Base-by-base conservation (phyloP, 1,140 invertebrate species). In the Drosophila paulistorum region DNA sequence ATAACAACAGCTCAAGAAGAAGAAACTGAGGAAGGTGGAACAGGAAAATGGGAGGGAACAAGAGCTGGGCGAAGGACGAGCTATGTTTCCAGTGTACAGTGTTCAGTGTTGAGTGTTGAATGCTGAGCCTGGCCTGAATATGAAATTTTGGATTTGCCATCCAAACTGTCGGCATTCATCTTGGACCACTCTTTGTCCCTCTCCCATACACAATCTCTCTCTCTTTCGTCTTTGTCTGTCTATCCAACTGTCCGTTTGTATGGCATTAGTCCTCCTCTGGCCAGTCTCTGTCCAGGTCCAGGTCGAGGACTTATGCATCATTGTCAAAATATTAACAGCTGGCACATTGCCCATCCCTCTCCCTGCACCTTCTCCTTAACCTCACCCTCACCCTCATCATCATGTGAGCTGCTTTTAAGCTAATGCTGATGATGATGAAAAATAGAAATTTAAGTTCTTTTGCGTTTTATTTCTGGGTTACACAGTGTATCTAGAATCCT, bases 241-340 rank as follows among this genome's bases (percentile, higher is more conserved):
- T 60, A 48, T 45, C 42, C 57, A 79, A 68, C 79, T 55, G 45
- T 10, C 14, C 17, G 58, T 65, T 68, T 39, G 35, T 11, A 35
- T 41, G 58, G 58, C 45, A 51, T 51, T 51, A 60, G 58, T 60
- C 58, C 35, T 20, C 58, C 48, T 45, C 74, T 51, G 42, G 51
- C 61, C 60, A 62, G 60, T 64, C 30, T 64, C 59, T 59, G 35
- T 37, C 59, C 59, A 51, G 17, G 57, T 64, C 61, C 61, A 64
- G 61, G 71, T 82, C 79, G 69, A 65, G 70, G 72, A 87, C 83
- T 83, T 83, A 77, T 87, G 84, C 84, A 79, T 87, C 83, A 87
- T 87, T 87, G 83, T 89, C 83, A 89, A 87, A 87, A 87, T 87
- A 87, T 87, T 87, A 87, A 87, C 83, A 87, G 83, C 83, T 87